phyloP scores from a whole-genome alignment of 2,888 invertebrate species.

The Augiades crinisus region DNA sequence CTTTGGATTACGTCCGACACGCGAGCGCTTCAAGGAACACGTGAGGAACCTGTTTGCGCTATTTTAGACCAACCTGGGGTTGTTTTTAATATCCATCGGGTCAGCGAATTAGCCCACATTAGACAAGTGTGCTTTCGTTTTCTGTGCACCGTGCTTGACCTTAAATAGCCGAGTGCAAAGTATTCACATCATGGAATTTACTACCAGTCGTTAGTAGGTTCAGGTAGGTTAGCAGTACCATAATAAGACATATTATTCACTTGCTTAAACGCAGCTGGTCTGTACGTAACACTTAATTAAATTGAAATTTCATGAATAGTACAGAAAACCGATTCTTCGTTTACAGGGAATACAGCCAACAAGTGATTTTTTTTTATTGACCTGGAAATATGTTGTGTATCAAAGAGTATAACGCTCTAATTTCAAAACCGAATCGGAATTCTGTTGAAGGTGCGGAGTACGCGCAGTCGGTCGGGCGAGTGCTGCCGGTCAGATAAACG shows the following conservation, averaged over 20 bases:
- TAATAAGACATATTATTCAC: no score
- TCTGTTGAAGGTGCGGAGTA: conserved; percentile 45
- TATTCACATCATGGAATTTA: neutral
- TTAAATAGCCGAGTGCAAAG: neutral
- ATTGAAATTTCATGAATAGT: no score
- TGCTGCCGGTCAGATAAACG: conserved; percentile 61
- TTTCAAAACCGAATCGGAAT: conserved; percentile 59
- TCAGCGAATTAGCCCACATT: conserved; percentile 10
- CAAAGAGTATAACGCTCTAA: conserved; percentile 45
- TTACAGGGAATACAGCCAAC: no score
- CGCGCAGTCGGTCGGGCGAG: conserved; percentile 41
- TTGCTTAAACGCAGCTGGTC: no score
- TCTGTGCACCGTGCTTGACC: neutral
- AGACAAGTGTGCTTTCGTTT: conserved; percentile 1
- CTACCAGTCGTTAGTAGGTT: no score
- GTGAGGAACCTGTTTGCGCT: conserved; percentile 54
- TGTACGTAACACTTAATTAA: no score
- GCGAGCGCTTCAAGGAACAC: conserved; percentile 45
- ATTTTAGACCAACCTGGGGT: conserved; percentile 42
- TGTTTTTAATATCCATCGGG: conserved; percentile 14
- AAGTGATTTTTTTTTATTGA: no score
- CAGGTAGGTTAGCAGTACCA: no score
- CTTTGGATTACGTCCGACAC: conserved; percentile 47
- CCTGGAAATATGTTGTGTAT: no score
- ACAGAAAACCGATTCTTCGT: no score